Evolutionary conservation across 35 echinoderm and acorn worm species (phyloP), one percentile per base, ranked within the genome.

Genomic region (Lytechinus pictus): DNA sequence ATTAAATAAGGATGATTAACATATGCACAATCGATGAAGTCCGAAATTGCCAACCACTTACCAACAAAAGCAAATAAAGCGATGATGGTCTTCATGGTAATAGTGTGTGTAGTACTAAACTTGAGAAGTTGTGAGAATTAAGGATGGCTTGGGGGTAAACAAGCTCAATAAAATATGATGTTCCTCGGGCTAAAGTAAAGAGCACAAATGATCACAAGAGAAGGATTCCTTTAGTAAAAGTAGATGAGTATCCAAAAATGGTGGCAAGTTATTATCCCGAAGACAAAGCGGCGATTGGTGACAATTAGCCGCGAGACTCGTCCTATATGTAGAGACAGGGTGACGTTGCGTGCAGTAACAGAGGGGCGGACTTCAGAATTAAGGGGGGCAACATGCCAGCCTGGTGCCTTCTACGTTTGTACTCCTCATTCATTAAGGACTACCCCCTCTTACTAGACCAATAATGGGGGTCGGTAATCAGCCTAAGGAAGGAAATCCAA

Each of bases 381-480:
- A 90, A 90, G 88, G 28, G 33, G 88, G 19, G n/a, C 66, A 79
- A 79, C 66, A 24, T 79, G 66, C 66, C 3, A 79, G 66, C 7
- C 66, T 79, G 66, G 66, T 79, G 66, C 21, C 66, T 24, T 79
- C 66, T 24, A 16, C 66, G 66, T 19, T 79, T 58, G 33, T 79
- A 79, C 66, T n/a, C 66, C 66, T 79, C 66, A 24, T 79, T 79
- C 66, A 79, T 79, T 79, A 79, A 79, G 88, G 29, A 90, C 88
- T 90, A 90, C 88, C 28, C 66, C 66, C 66, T 79, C 66, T n/a
- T 24, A 44, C 88, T 54, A 54, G 88, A 90, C 88, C 88, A 90
- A 90, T 90, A 90, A 90, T 90, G 88, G 29, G 88, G 52, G 29
- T 52, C 29, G 52, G 52, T 90, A 90, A 90, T 90, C n/a, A 90